Conservation (phyloP, 2,113 vertebrate genomes). For the Oenanthe oenanthe region DNA sequence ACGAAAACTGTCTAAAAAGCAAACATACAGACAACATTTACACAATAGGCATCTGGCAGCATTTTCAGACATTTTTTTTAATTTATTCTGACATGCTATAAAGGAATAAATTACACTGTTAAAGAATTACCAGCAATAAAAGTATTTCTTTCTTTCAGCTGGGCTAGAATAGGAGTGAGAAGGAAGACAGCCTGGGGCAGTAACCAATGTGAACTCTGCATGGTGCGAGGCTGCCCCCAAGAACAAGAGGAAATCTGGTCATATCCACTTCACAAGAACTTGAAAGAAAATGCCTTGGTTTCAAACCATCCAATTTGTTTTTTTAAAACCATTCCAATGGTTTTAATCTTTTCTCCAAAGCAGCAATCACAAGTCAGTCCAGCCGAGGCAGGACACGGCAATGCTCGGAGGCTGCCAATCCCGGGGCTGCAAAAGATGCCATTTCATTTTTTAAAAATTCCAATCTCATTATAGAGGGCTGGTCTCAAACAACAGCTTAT, state of each 20-base stretch:
- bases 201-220: conserved; percentile 65
- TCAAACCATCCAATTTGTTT: conserved; percentile 74
- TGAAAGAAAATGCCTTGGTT: conserved; percentile 74
- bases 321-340: conserved; percentile 18
- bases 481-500: conserved; percentile 71
- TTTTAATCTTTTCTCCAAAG: conserved; percentile 6
- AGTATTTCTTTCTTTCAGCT: conserved; percentile 79
- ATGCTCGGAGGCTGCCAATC: conserved; percentile 36
- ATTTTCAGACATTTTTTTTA: conserved; percentile 84
- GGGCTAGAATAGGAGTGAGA: conserved; percentile 74
- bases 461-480: conserved; percentile 65
- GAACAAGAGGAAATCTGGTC: conserved; percentile 63
- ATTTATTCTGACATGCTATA: conserved; percentile 89
- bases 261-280: conserved; percentile 76
- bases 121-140: conserved; percentile 81
- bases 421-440: conserved; percentile 68
- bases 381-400: conserved; percentile 51
- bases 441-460: background rate
- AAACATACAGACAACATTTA: conserved; percentile 78
- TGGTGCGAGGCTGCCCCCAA: conserved; percentile 52
- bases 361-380: conserved; percentile 66
- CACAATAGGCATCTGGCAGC: conserved; percentile 80
- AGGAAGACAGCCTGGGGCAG: conserved; percentile 65
- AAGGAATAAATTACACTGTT: conserved; percentile 90
- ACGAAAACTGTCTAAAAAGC: conserved; percentile 46